Percentiles rank a stretch among this genome's conserved stretches.
Conservation (phyloP, 1,140 invertebrate species). For the Tribolium castaneum region DNA sequence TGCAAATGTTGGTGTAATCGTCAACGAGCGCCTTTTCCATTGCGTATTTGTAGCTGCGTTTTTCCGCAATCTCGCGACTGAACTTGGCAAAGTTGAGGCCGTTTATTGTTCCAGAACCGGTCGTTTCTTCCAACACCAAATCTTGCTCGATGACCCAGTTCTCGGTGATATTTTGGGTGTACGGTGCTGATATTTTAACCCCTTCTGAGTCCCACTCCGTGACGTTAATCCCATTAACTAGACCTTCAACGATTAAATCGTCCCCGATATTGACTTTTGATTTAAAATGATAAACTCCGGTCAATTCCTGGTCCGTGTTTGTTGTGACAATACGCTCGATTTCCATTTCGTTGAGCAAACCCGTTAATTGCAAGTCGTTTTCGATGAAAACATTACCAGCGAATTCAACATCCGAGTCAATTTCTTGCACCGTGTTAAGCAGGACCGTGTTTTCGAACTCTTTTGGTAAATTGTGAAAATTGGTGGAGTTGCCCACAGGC, state of each 20-base stretch:
- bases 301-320: slow-evolving; percentile 59
- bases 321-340: slow-evolving; percentile 57
- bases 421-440: slow-evolving; percentile 54
- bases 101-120: slow-evolving; percentile 57
- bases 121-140: slow-evolving; percentile 58
- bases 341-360: slow-evolving; percentile 58
- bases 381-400: slow-evolving; percentile 57
- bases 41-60: slow-evolving; percentile 48
- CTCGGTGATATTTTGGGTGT: slow-evolving; percentile 57
- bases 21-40: slow-evolving; percentile 50
- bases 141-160: slow-evolving; percentile 61
- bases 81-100: slow-evolving; percentile 58
- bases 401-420: slow-evolving; percentile 59
- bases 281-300: slow-evolving; percentile 53
- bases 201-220: slow-evolving; percentile 57
- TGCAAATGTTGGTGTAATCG: slow-evolving; percentile 58
- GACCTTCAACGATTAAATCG: slow-evolving; percentile 51
- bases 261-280: slow-evolving; percentile 48
- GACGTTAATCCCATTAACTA: slow-evolving; percentile 58
- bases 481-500: slow-evolving; percentile 54
- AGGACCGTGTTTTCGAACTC: slow-evolving; percentile 56
- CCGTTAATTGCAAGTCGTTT: neutral
- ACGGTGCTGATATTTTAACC: slow-evolving; percentile 49
- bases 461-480: slow-evolving; percentile 52
- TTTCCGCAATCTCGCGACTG: slow-evolving; percentile 49